A percentile compares a stretch with the other conserved stretches of the same genome.
These are phyloP conservation scores for Dysmachus trigonus DNA, from an alignment of 2,888 invertebrate genomes.

Conservation along the genomic window DNA sequence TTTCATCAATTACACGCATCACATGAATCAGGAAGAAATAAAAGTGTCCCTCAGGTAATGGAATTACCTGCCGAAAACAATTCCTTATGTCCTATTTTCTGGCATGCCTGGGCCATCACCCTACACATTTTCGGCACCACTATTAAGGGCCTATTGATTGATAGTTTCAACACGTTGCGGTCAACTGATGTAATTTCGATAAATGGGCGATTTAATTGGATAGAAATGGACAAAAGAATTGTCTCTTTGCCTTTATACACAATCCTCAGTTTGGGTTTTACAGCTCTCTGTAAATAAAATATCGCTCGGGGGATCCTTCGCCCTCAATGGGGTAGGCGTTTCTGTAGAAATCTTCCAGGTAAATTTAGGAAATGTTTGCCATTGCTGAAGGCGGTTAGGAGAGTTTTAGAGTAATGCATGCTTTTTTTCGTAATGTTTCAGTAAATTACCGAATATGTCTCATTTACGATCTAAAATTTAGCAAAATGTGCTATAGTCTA, in stretches of 20 bases:
- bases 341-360: background rate
- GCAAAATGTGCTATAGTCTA: background rate
- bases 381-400: background rate
- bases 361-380: background rate
- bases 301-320: background rate
- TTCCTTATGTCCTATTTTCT: conserved; percentile 7
- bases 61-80: background rate
- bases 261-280: background rate
- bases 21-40: conserved; percentile 6
- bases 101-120: background rate
- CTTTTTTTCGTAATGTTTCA: background rate
- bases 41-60: conserved; percentile 30
- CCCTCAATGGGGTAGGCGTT: background rate
- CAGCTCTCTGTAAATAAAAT: background rate
- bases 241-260: background rate
- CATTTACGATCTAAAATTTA: background rate
- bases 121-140: background rate
- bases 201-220: conserved; percentile 36
- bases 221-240: background rate
- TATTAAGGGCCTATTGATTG: conserved; percentile 42
- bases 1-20: conserved; percentile 32
- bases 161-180: conserved; percentile 48
- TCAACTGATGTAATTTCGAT: conserved; percentile 49
- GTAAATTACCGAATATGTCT: background rate
- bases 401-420: background rate